phyloP scores from a whole-genome alignment of 1,140 invertebrate species.

The Marisa cornuarietis region DNA sequence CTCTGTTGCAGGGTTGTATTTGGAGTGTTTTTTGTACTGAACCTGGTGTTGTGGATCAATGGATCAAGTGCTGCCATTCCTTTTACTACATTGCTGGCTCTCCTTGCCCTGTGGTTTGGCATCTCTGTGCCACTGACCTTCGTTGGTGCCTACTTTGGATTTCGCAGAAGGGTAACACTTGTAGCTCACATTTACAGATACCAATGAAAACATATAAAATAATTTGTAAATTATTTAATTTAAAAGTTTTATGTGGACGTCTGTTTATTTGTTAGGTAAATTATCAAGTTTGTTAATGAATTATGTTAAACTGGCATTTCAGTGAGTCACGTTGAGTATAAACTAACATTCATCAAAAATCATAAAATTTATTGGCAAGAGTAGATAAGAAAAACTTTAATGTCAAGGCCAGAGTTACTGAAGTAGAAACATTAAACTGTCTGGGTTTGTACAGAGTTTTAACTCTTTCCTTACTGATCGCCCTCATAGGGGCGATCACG shows the following conservation, averaged over 20 bases:
- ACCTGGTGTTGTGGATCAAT: constrained; percentile 94
- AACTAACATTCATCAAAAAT: too few species aligned
- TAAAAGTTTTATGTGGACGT: not conserved
- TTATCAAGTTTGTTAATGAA: not conserved
- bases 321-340: too few species aligned
- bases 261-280: not conserved
- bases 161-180: constrained; percentile 87
- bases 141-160: constrained; percentile 97
- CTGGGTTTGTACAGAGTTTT: too few species aligned
- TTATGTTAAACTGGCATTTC: too few species aligned
- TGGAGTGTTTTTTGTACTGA: constrained; percentile 94
- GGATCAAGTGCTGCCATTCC: constrained; percentile 95
- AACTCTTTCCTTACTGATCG: too few species aligned
- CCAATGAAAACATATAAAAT: not conserved
- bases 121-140: constrained; percentile 98
- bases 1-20: constrained; percentile 84
- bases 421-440: too few species aligned
- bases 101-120: constrained; percentile 95
- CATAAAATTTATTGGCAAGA: too few species aligned
- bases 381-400: too few species aligned
- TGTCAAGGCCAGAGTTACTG: not conserved
- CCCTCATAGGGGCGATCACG: too few species aligned
- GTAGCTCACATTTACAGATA: constrained; percentile 1
- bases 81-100: constrained; percentile 96
- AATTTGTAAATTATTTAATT: not conserved